Evolutionary conservation across 2,888 invertebrate species (phyloP), one percentile per base, ranked within the genome.

Genomic region (Drymonia ruficornis): DNA sequence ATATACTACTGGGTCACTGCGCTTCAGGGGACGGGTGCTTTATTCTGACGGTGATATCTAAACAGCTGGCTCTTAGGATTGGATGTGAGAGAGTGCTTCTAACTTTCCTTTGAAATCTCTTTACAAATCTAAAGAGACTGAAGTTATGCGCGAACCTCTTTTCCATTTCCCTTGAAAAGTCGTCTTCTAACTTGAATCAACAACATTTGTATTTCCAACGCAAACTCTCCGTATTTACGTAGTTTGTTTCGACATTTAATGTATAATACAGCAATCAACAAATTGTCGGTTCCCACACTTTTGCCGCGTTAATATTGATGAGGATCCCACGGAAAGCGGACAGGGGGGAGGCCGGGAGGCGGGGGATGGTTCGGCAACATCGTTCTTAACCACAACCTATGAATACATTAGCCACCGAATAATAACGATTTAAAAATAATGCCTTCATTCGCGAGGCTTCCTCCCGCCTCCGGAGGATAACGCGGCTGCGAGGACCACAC

Each of bases 351-450:
- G 16, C 40, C n/a, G 28, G 36, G 43, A 18, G 48, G 42, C 15
- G 19, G 44, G 38, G 29, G 53, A 47, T 36, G 40, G 47, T 38
- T 28, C 12, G 49, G 53, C 45, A 9, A 38, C 49, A 29, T 52
- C 58, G 61, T 72, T 72, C 71, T 69, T 67, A 72, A 67, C 72
- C 65, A 63, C 67, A 66, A 66, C 67, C 77, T 74, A 78, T 80
- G 80, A 80, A 78, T 80, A 80, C 69, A 78, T 78, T 76, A 75
- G 63, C 60, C 49, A 38, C 66, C 16, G 51, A 46, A 63, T 67
- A 69, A 75, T 67, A 71, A 72, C 63, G 61, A 50, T 72, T 73
- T 70, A 61, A 65, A 70, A 72, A 69, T 65, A 74, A 72, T 57
- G 66, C 65, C 54, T 70, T 67, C 65, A 64, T 70, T 65, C 54